phyloP scores from a whole-genome alignment of 2,113 vertebrate genomes.

The Lycaon pictus region DNA sequence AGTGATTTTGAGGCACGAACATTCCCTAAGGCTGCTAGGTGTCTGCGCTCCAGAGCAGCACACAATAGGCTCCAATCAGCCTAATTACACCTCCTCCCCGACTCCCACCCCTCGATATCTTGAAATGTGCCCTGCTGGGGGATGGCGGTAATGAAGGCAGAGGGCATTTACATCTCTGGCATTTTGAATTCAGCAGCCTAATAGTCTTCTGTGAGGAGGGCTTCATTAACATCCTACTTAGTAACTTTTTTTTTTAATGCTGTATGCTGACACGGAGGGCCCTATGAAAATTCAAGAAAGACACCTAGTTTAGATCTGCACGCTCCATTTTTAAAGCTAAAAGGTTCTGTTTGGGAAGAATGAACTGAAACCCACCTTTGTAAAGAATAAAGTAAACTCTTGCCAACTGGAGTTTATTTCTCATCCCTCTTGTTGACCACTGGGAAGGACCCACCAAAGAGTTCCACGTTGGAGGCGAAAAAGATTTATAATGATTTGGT shows the following conservation, averaged over 20 bases:
- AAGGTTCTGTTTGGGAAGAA: background rate
- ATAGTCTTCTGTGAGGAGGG: slow-evolving; percentile 23
- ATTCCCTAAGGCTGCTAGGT: slow-evolving; percentile 32
- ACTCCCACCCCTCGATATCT: background rate
- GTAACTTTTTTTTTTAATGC: background rate
- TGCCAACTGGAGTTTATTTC: background rate
- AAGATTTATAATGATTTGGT: background rate
- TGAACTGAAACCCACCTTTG: slow-evolving; percentile 2
- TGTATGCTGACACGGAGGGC: background rate
- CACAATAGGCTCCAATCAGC: slow-evolving; percentile 16
- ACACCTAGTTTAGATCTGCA: background rate
- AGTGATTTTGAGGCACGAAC: slow-evolving; percentile 13
- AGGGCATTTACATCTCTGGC: background rate
- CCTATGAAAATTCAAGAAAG: slow-evolving; percentile 67
- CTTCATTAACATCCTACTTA: slow-evolving; percentile 42
- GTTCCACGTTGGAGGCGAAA: background rate
- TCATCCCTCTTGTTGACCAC: background rate
- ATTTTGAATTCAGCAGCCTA: background rate
- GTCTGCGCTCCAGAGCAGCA: background rate
- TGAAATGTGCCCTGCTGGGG: background rate
- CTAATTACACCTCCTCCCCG: background rate
- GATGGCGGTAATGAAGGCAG: background rate
- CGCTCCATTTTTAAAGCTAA: background rate
- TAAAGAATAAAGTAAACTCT: slow-evolving; percentile 19
- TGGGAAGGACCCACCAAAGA: background rate